Evolutionary conservation across 2,113 vertebrate species (phyloP).

Genomic region (Tenrec ecaudatus): DNA sequence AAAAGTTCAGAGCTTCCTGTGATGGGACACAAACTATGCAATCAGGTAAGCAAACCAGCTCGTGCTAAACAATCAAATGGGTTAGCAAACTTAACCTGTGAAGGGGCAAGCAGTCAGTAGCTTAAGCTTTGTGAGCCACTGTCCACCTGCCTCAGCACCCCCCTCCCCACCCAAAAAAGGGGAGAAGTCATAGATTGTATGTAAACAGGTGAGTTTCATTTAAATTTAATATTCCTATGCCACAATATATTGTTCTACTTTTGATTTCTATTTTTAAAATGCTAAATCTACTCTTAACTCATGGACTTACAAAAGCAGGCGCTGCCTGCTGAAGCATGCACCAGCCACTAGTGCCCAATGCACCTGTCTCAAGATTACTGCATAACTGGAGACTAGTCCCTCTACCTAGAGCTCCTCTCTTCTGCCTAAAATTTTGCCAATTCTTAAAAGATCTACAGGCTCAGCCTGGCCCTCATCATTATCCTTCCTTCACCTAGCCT

Average conservation of each 20-base stretch:
- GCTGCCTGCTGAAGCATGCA: background rate
- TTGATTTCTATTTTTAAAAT: background rate
- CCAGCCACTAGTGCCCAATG: background rate
- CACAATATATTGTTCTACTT: conserved; percentile 5
- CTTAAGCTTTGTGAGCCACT: background rate
- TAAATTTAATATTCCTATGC: conserved; percentile 34
- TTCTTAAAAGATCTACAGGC: background rate
- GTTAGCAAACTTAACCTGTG: background rate
- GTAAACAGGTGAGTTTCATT: conserved; percentile 8
- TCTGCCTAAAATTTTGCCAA: background rate
- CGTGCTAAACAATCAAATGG: background rate
- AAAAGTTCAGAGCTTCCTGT: background rate
- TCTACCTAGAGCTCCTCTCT: background rate
- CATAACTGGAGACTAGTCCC: background rate
- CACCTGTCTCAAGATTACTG: background rate
- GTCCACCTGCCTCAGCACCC: background rate
- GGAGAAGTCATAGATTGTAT: background rate
- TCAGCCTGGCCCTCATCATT: background rate
- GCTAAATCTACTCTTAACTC: background rate
- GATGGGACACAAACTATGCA: background rate
- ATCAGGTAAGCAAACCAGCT: conserved; percentile 3
- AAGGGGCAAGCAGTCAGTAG: background rate
- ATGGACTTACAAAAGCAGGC: background rate
- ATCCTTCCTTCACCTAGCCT: background rate
- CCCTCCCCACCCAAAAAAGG: background rate